Evolutionary conservation across 2,888 invertebrate species (phyloP).

Genomic region (Chymomyza fuscimana): DNA sequence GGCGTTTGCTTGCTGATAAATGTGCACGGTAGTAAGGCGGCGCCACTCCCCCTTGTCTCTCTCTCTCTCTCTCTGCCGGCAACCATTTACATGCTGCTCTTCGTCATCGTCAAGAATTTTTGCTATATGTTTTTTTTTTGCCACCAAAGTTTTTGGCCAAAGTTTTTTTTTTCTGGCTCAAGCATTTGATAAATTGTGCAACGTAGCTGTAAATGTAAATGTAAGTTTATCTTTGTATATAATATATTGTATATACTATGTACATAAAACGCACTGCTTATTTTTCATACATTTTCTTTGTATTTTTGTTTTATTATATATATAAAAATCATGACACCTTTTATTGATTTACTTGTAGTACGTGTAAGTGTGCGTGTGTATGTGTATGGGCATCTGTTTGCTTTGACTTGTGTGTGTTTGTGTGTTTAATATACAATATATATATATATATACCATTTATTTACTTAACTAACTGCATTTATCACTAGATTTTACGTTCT

Average conservation of each 20-base stretch:
- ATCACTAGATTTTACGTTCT: slow-evolving; percentile 73
- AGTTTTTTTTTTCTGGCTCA: slow-evolving; percentile 33
- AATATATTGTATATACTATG: too few species aligned
- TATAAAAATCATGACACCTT: slow-evolving; percentile 72
- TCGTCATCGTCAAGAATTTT: slow-evolving; percentile 51
- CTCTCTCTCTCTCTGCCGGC: too few species aligned
- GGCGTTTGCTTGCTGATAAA: slow-evolving; percentile 43
- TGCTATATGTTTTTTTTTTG: slow-evolving; percentile 26
- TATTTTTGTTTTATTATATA: slow-evolving; percentile 37
- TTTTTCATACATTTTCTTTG: slow-evolving; percentile 21
- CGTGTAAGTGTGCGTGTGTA: slow-evolving; percentile 30
- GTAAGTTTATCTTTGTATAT: slow-evolving; percentile 36
- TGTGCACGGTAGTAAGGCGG: neutral
- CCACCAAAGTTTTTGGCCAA: slow-evolving; percentile 26
- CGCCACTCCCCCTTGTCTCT: neutral
- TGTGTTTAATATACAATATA: slow-evolving; percentile 44
- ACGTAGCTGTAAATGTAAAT: slow-evolving; percentile 27
- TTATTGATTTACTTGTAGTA: slow-evolving; percentile 68
- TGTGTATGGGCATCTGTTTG: slow-evolving; percentile 21
- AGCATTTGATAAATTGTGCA: slow-evolving; percentile 69
- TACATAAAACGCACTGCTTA: neutral
- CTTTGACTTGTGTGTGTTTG: slow-evolving; percentile 16
- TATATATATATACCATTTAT: slow-evolving; percentile 34
- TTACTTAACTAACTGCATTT: slow-evolving; percentile 62
- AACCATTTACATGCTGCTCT: neutral